These are phyloP conservation scores for Rhagoletis pomonella DNA, from an alignment of 1,140 invertebrate species.

Conservation along the genomic window DNA sequence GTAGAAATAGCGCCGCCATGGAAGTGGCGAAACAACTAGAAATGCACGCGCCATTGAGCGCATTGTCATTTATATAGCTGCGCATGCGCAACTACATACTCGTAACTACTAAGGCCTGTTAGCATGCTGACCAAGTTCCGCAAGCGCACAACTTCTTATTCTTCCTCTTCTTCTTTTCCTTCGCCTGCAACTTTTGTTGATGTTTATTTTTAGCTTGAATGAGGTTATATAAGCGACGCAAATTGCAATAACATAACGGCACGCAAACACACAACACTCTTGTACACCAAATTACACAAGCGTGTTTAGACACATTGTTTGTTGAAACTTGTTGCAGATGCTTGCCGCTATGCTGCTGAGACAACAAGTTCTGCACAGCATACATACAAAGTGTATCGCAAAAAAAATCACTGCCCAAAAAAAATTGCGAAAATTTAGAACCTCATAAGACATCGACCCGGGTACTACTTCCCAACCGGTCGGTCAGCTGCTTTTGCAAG, in stretches of 20 bases:
- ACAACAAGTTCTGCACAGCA: neutral
- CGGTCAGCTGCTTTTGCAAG: neutral
- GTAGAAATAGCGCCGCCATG: conserved; percentile 34
- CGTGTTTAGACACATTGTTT: neutral
- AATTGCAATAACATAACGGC: neutral
- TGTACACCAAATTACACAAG: neutral
- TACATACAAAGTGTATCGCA: neutral
- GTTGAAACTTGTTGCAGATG: neutral
- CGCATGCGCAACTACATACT: neutral
- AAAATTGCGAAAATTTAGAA: neutral
- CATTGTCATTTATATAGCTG: neutral
- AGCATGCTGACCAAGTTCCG: conserved; percentile 27
- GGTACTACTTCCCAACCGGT: neutral
- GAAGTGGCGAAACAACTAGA: conserved; percentile 7
- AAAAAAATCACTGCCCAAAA: neutral
- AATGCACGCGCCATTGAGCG: conserved; percentile 5
- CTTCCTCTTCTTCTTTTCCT: neutral
- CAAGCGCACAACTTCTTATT: neutral
- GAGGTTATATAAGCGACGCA: conserved; percentile 11
- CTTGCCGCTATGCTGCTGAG: neutral
- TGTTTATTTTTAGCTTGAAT: conserved; percentile 29
- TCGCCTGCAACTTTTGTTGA: neutral
- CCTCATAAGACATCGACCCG: neutral
- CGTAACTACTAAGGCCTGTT: neutral
- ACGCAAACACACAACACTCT: neutral